Conservation (phyloP, 1,140 invertebrate species). For the Calycopis cecrops region DNA sequence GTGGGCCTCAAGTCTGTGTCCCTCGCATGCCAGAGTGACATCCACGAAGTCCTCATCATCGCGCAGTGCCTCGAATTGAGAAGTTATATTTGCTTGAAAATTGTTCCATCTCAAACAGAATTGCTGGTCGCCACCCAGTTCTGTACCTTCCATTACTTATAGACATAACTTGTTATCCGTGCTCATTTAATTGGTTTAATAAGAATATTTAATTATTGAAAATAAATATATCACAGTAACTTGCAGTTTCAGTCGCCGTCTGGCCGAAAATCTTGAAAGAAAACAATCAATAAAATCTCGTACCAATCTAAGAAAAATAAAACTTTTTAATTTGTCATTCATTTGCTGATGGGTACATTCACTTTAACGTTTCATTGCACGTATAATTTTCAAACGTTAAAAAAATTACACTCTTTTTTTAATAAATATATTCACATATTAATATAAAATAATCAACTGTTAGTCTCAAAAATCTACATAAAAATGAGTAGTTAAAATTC, state of each 20-base stretch:
- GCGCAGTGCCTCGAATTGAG: conserved; percentile 85
- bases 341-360: conserved; percentile 70
- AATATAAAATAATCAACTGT: too few species aligned
- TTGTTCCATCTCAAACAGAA: conserved; percentile 96
- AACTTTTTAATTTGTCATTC: conserved; percentile 76
- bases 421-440: conserved; percentile 19
- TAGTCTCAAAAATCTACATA: too few species aligned
- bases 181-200: conserved; percentile 74
- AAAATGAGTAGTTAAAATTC: too few species aligned
- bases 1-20: conserved; percentile 84
- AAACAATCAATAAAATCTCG: conserved; percentile 77
- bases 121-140: conserved; percentile 83
- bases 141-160: conserved; percentile 76
- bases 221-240: conserved; percentile 76
- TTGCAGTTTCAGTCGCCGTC: conserved; percentile 75
- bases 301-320: conserved; percentile 76
- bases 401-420: not conserved
- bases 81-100: conserved; percentile 91
- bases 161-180: conserved; percentile 75
- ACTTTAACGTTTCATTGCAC: conserved; percentile 66
- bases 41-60: conserved; percentile 89
- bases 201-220: conserved; percentile 74
- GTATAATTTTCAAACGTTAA: not conserved
- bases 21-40: conserved; percentile 88
- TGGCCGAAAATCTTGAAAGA: conserved; percentile 76